Conservation (phyloP, 2,888 invertebrate genomes). For the Sesia apiformis region DNA sequence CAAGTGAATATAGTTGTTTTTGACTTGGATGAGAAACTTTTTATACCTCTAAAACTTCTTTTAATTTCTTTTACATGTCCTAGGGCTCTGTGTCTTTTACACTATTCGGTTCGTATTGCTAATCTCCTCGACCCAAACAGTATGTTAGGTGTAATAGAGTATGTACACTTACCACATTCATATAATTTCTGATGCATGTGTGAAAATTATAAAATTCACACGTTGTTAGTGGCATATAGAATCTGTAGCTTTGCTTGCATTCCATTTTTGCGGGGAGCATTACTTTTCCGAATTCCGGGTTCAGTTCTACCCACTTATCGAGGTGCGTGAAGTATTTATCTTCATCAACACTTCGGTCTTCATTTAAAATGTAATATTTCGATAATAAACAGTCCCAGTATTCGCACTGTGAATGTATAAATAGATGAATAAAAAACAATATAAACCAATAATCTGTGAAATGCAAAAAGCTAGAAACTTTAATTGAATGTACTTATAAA, state of each 20-base stretch:
- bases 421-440: too few relatives aligned
- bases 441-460: too few relatives aligned
- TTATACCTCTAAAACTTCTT: too few relatives aligned
- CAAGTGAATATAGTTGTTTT: too few relatives aligned
- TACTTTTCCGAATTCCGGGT: conserved; percentile 28
- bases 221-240: conserved; percentile 22
- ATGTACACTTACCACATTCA: conserved; percentile 25
- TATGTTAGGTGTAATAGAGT: too few relatives aligned
- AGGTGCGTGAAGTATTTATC: conserved; percentile 39
- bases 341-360: conserved; percentile 18
- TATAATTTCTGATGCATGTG: conserved; percentile 31
- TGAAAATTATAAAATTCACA: conserved; percentile 32
- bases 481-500: too few relatives aligned
- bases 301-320: conserved; percentile 39
- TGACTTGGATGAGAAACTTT: too few relatives aligned
- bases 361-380: conserved; percentile 29
- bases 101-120: too few relatives aligned
- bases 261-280: conserved; percentile 28
- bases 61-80: too few relatives aligned
- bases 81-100: too few relatives aligned
- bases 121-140: too few relatives aligned
- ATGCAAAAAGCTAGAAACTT: too few relatives aligned
- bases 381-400: conserved; percentile 40
- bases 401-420: conserved; percentile 22
- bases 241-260: conserved; percentile 25